Evolutionary conservation across 2,888 invertebrate genomes (phyloP), one percentile per base, ranked within the genome.

Genomic region (Tinea pellionella): DNA sequence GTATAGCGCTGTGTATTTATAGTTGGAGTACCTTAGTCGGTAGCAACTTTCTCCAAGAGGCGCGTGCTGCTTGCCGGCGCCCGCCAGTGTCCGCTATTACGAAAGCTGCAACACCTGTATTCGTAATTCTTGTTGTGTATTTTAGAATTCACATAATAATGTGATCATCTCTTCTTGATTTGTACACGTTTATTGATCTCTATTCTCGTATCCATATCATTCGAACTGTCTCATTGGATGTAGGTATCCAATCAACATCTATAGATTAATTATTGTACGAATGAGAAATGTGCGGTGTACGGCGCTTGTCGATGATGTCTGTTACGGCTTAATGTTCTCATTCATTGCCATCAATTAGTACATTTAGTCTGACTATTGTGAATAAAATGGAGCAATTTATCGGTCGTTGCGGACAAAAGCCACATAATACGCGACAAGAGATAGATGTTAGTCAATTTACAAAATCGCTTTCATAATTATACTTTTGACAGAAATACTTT

Each of bases 81-180:
- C 78, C 74, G 77, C 75, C 78, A 66, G 69, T 37, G 9, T 15
- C 47, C 75, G 80, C 74, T 73, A 76, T 85, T 86, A 80, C 82
- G 86, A 86, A 85, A 86, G 85, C 78, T 82, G 77, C 75, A 72
- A 68, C 69, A 68, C 71, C 69, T 69, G 73, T 77, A 75, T 78
- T n/a, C 9, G 37, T 37, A 37, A 74, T 77, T 37, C 37, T 37
- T 24, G 24, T 24, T 24, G 3, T 24, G 24, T 24, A 24, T 24
- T 6, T 24, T 24, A 24, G 2, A 24, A 24, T 3, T 24, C 4
- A 37, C 9, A 6, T 6, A 37, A 37, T 37, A 2, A 6, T n/a
- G 37, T 6, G 9, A 37, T n/a, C 37, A 12, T 37, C 37, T 37
- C 37, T 30, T 30, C 30, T 7, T 9, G 9, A 37, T 37, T 37